Evolutionary conservation across 2,888 invertebrate genomes (phyloP).

Genomic region (Andrena bicolor): DNA sequence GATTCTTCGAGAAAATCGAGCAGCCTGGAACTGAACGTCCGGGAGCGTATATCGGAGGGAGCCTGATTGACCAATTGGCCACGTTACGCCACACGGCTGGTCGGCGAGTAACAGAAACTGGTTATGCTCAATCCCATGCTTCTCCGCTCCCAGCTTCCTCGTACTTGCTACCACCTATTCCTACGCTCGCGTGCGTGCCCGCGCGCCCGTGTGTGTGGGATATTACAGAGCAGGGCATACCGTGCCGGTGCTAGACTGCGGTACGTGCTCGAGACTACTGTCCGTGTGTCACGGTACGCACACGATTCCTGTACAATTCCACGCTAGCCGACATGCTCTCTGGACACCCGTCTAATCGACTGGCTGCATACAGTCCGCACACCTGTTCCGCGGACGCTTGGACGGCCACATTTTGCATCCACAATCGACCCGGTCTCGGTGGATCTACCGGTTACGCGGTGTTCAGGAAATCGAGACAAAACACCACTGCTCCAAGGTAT

Average conservation of each 20-base stretch:
- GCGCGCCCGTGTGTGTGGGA: not conserved
- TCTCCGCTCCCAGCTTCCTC: conserved; percentile 59
- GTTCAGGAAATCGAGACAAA: conserved; percentile 60
- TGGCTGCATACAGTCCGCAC: conserved; percentile 62
- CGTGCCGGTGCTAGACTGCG: conserved; percentile 21
- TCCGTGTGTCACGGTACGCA: conserved; percentile 58
- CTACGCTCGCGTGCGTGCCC: conserved; percentile 1
- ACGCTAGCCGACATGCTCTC: conserved; percentile 66
- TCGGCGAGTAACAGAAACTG: conserved; percentile 65
- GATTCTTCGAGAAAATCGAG: conserved; percentile 63
- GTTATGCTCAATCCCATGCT: conserved; percentile 65
- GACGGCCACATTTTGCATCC: conserved; percentile 66
- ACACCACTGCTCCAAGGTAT: conserved; percentile 35
- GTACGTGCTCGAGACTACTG: conserved; percentile 38
- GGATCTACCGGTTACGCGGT: conserved; percentile 49
- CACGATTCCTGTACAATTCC: conserved; percentile 60
- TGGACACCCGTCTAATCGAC: conserved; percentile 71
- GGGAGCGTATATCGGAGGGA: conserved; percentile 36
- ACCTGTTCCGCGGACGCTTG: conserved; percentile 66
- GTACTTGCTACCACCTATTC: conserved; percentile 41
- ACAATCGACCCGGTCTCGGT: conserved; percentile 50
- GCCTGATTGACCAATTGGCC: conserved; percentile 73
- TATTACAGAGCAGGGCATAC: conserved; percentile 27
- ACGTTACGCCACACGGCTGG: conserved; percentile 60
- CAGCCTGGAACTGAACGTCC: conserved; percentile 14